Conservation (phyloP, 2,888 invertebrate genomes). For the Dione juno region DNA sequence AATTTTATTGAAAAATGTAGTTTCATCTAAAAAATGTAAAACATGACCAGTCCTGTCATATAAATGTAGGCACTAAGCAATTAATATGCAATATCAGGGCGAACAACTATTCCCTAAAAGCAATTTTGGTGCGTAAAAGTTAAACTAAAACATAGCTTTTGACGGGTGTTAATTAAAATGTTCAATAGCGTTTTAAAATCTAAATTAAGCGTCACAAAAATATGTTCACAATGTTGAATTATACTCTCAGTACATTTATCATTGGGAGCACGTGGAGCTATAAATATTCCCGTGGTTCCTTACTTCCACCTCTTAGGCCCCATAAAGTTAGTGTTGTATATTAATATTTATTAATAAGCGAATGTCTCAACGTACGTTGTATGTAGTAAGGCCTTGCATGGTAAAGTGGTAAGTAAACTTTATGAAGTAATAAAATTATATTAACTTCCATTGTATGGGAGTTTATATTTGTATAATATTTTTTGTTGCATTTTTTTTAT, state of each 20-base stretch:
- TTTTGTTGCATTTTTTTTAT: slow-evolving; percentile 28
- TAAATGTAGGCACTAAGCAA: slow-evolving; percentile 19
- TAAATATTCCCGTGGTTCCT: slow-evolving; percentile 77
- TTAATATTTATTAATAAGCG: slow-evolving; percentile 80
- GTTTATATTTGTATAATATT: slow-evolving; percentile 54
- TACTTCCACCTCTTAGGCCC: slow-evolving; percentile 77
- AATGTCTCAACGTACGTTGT: slow-evolving; percentile 63
- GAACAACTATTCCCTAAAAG: slow-evolving; percentile 25
- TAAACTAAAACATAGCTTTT: slow-evolving; percentile 33
- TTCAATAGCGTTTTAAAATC: slow-evolving; percentile 24
- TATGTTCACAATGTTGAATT: slow-evolving; percentile 42
- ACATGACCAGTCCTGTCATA: not conserved
- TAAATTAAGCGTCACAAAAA: slow-evolving; percentile 43
- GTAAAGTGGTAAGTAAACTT: slow-evolving; percentile 76
- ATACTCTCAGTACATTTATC: slow-evolving; percentile 56
- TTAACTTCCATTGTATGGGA: slow-evolving; percentile 63
- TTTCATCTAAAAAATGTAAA: not conserved
- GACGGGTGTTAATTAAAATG: slow-evolving; percentile 27
- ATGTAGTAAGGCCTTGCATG: slow-evolving; percentile 66
- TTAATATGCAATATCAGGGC: slow-evolving; percentile 28
- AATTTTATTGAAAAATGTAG: not conserved
- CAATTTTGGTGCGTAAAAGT: slow-evolving; percentile 26
- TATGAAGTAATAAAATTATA: slow-evolving; percentile 72
- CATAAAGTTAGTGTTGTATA: slow-evolving; percentile 79
- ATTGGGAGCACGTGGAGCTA: slow-evolving; percentile 65